Evolutionary conservation across 2,888 invertebrate genomes (phyloP), one percentile per base, ranked within the genome.

Genomic region (Amblyjoppa proteus): DNA sequence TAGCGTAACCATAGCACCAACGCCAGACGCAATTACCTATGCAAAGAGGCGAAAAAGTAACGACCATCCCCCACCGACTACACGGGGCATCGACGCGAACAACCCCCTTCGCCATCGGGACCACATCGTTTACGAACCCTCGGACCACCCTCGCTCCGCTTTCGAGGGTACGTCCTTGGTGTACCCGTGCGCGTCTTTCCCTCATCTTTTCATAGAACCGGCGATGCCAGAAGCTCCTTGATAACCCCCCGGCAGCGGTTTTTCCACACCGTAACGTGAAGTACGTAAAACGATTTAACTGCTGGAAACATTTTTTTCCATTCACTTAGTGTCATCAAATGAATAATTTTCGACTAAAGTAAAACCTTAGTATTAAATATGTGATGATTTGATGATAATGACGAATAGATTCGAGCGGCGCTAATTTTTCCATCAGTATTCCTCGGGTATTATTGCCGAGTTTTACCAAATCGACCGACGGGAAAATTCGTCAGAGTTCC

Each of bases 11-110:
- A 61, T 66, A 66, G 84, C 66, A 71, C 56, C 80, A 77, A 76
- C 81, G 83, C 77, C 88, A 87, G 66, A 89, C 87, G 89, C 90
- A 90, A 90, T 90, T 90, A 90, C 89, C 90, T 88, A 90, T 88
- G 90, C 90, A 90, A 89, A 90, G 89, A 84, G 88, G 86, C 86
- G 87, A 88, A 89, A 89, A 89, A 88, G 88, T 88, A 90, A 89
- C 88, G 88, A 87, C 81, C 88, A 68, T 49, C 64, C 71, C 64
- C 31, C 31, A 13, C 68, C 41, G 84, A 86, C 86, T 86, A 87
- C 87, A 88, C 88, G 53, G 61, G 31, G 89, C 89, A 89, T 89
- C 89, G 88, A 87, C 87, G 85, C 66, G 81, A 87, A 84, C 80
- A 68, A 80, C 85, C 73, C 71, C 66, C 25, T 25, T 77, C 76